Evolutionary conservation across 2,888 invertebrate genomes (phyloP).

Genomic region (Tupiocoris notatus): DNA sequence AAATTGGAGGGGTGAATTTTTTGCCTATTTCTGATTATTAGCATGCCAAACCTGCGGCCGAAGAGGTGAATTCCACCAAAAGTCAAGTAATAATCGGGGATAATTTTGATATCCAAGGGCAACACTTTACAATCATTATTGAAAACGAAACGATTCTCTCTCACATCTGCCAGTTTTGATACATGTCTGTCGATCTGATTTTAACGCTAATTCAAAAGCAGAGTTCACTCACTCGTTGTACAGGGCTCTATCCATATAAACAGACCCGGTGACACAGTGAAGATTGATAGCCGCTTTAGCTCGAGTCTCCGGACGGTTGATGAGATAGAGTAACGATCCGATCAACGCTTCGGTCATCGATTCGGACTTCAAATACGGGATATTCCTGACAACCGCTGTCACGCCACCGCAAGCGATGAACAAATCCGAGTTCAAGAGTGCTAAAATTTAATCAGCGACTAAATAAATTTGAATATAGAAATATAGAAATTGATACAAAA

Average conservation of each 20-base stretch:
- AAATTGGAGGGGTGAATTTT: too few relatives aligned
- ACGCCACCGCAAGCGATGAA: slow-evolving; percentile 82
- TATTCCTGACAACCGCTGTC: slow-evolving; percentile 74
- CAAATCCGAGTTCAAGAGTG: slow-evolving; percentile 76
- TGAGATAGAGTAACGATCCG: slow-evolving; percentile 78
- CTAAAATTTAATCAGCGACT: too few relatives aligned
- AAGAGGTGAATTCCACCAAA: too few relatives aligned
- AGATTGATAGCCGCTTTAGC: slow-evolving; percentile 74
- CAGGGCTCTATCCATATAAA: slow-evolving; percentile 46
- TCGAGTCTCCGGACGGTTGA: slow-evolving; percentile 81
- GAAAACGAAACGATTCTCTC: neutral
- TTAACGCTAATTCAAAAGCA: too few relatives aligned
- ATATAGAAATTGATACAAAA: too few relatives aligned
- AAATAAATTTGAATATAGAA: too few relatives aligned
- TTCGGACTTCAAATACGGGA: slow-evolving; percentile 82
- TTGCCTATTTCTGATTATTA: too few relatives aligned
- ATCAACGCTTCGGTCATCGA: slow-evolving; percentile 88
- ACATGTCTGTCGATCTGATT: too few relatives aligned
- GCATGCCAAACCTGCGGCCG: too few relatives aligned
- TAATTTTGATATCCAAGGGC: too few relatives aligned
- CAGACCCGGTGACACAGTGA: slow-evolving; percentile 74
- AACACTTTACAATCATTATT: neutral
- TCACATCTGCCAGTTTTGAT: neutral
- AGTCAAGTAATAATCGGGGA: too few relatives aligned
- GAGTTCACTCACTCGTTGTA: slow-evolving; percentile 37